These are phyloP conservation scores for Panthera uncia DNA, from an alignment of 2,113 vertebrate genomes.

Conservation along the genomic window DNA sequence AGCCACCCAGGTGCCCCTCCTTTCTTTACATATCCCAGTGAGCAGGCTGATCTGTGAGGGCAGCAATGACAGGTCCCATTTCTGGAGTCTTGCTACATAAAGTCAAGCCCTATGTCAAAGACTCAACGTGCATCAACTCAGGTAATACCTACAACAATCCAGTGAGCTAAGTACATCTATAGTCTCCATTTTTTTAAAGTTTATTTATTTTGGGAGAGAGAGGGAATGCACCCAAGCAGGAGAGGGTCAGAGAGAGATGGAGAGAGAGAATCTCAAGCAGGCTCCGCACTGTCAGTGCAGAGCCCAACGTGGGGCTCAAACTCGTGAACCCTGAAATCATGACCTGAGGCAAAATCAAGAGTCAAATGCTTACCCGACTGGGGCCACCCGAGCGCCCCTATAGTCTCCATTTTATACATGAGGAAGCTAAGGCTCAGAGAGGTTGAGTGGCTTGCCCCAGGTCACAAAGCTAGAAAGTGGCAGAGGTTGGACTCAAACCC, in stretches of 20 bases:
- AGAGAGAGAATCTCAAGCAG: too few relatives aligned
- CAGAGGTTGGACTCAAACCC: neutral
- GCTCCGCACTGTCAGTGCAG: too few relatives aligned
- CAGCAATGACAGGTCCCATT: neutral
- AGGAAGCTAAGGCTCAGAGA: neutral
- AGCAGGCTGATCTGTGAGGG: neutral
- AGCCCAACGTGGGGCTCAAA: too few relatives aligned
- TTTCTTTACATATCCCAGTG: neutral
- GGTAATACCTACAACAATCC: neutral
- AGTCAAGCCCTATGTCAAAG: neutral
- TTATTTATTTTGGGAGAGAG: too few relatives aligned
- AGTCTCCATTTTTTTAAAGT: neutral
- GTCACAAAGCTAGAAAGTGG: neutral
- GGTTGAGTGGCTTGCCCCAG: neutral
- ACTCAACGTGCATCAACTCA: neutral
- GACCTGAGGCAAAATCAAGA: too few relatives aligned
- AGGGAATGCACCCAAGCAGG: too few relatives aligned
- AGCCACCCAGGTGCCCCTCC: neutral
- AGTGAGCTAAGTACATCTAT: neutral
- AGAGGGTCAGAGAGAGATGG: too few relatives aligned
- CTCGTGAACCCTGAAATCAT: too few relatives aligned
- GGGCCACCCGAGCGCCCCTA: too few relatives aligned
- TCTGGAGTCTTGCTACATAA: neutral
- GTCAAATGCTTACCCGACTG: too few relatives aligned
- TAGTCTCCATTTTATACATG: neutral